A percentile compares a stretch with the other conserved stretches of the same genome.
Evolutionary conservation across 2,113 vertebrate species (phyloP).

Genomic region (Alligator sinensis): DNA sequence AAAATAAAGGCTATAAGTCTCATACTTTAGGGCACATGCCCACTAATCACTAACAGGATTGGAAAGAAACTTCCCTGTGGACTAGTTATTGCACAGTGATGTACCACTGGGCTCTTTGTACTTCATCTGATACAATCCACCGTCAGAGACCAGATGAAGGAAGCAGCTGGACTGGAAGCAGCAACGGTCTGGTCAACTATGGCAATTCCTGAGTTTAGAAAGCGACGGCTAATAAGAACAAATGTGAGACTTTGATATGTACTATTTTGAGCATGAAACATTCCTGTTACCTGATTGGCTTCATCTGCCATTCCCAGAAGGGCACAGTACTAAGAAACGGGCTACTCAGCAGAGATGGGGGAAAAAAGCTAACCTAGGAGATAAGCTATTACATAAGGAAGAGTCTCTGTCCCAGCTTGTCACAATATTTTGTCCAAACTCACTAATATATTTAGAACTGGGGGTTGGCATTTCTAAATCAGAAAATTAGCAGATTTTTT

Average conservation of each 20-base stretch:
- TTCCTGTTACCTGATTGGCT: conserved; percentile 1
- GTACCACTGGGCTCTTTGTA: neutral
- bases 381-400: conserved; percentile 34
- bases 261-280: conserved; percentile 24
- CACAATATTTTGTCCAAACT: conserved; percentile 39
- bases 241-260: neutral
- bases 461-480: conserved; percentile 22
- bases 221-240: too few species aligned
- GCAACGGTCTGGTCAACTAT: neutral
- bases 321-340: neutral
- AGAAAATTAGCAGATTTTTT: conserved; percentile 17
- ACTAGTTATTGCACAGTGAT: neutral
- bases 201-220: too few species aligned
- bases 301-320: neutral
- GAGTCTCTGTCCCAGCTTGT: neutral
- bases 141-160: neutral
- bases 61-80: neutral
- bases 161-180: neutral
- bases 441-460: conserved; percentile 14
- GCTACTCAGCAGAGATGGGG: neutral
- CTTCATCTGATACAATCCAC: neutral
- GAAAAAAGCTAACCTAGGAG: conserved; percentile 3
- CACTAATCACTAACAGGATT: neutral
- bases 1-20: neutral
- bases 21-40: neutral